Evolutionary conservation across 1,140 invertebrate species (phyloP).

Genomic region (Aleiodes sp.): DNA sequence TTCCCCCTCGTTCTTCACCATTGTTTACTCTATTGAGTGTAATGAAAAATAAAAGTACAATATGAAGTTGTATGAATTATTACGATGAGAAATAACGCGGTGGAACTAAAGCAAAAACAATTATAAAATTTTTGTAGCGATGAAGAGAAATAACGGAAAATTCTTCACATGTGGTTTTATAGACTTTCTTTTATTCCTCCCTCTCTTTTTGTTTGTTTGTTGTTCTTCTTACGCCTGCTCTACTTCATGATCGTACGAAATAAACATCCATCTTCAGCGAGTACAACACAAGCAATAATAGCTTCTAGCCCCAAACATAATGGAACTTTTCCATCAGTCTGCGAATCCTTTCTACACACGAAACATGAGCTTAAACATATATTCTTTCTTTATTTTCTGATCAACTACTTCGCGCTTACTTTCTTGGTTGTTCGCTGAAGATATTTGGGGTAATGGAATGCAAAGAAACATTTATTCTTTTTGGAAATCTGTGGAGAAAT

Average conservation of each 20-base stretch:
- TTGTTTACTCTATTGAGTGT: not conserved
- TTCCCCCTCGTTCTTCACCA: not conserved
- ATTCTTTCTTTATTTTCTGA: no score
- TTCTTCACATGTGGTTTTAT: no score
- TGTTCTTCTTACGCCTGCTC: no score
- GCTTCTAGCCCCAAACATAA: constrained; percentile 47
- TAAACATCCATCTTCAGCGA: constrained; percentile 49
- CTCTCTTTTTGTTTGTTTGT: no score
- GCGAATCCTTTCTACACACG: constrained; percentile 34
- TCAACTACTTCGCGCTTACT: no score
- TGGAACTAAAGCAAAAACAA: not conserved
- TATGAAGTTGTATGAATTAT: not conserved
- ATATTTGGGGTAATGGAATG: no score
- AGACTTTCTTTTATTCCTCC: no score
- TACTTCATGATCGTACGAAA: constrained; percentile 1
- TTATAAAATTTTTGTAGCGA: constrained; percentile 3
- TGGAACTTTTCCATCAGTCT: constrained; percentile 59
- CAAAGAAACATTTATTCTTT: no score
- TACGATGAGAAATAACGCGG: not conserved
- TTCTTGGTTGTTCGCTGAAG: no score
- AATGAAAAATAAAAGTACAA: not conserved
- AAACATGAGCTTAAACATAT: no score
- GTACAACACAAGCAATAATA: constrained; percentile 42
- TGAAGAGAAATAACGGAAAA: no score
- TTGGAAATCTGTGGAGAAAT: no score